Percentiles rank a stretch among this genome's conserved stretches.
Conservation (phyloP, 2,113 vertebrate species). For the Python bivittatus region DNA sequence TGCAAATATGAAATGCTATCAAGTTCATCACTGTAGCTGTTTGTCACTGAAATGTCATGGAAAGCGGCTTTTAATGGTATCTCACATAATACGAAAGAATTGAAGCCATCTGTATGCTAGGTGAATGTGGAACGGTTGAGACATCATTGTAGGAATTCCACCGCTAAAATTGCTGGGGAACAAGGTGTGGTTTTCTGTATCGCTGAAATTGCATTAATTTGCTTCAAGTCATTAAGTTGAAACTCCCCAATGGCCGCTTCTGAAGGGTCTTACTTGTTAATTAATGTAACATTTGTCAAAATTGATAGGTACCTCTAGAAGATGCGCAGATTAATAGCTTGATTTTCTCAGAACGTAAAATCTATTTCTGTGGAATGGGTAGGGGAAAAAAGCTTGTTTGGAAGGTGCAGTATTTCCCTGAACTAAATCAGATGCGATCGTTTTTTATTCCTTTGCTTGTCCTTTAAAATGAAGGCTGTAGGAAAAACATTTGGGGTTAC, state of each 20-base stretch:
- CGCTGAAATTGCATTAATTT: conserved; percentile 55
- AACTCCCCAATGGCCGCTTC: conserved; percentile 27
- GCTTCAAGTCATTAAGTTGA: conserved; percentile 53
- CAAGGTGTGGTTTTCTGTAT: conserved; percentile 54
- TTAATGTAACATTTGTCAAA: conserved; percentile 16
- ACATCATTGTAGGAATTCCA: conserved; percentile 61
- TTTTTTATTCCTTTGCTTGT: not conserved
- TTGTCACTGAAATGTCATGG: conserved; percentile 91
- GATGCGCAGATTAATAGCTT: not conserved
- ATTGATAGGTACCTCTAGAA: not conserved
- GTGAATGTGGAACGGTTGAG: conserved; percentile 73
- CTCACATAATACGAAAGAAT: conserved; percentile 81
- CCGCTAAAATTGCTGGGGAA: conserved; percentile 61
- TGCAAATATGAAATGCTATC: conserved; percentile 88
- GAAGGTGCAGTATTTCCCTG: not conserved
- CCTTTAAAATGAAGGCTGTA: rapidly evolving
- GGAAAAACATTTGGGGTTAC: not conserved
- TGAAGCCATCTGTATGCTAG: conserved; percentile 84
- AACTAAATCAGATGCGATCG: not conserved
- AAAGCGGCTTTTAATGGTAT: conserved; percentile 90
- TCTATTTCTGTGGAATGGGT: not conserved
- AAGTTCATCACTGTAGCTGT: conserved; percentile 88
- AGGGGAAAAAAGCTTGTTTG: rapidly evolving
- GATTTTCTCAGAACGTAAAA: not conserved
- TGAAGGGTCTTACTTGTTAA: conserved; percentile 25